Evolutionary conservation across 37 sponge, comb jelly and placozoan species (phyloP).

Genomic region (Bolinopsis microptera): DNA sequence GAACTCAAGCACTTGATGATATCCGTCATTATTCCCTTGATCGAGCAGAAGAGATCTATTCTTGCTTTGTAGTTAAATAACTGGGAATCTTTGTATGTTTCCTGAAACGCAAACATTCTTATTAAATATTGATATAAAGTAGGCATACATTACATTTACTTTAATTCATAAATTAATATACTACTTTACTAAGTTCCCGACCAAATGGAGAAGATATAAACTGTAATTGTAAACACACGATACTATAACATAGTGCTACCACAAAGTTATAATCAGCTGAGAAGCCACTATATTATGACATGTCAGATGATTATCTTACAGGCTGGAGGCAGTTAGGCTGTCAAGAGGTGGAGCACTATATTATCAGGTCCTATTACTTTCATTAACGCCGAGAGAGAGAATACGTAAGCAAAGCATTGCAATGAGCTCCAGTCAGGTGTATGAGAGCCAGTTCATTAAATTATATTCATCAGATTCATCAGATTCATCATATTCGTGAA

Average conservation of each 20-base stretch:
- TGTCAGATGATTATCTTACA: too few relatives aligned
- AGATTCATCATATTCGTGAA: background rate
- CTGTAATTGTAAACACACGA: too few relatives aligned
- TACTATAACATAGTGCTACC: too few relatives aligned
- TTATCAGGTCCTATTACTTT: background rate
- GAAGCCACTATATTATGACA: too few relatives aligned
- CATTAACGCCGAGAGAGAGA: background rate
- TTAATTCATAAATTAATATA: too few relatives aligned
- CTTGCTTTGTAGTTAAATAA: constrained; percentile 40
- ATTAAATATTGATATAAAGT: too few relatives aligned
- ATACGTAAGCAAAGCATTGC: background rate
- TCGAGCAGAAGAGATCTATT: constrained; percentile 51
- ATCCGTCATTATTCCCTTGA: constrained; percentile 51
- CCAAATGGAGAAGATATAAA: too few relatives aligned
- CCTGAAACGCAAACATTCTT: too few relatives aligned
- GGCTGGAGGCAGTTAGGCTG: background rate
- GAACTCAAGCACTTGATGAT: constrained; percentile 38
- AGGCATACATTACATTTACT: too few relatives aligned
- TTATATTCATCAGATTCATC: background rate
- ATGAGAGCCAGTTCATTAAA: background rate
- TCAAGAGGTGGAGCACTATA: too few relatives aligned
- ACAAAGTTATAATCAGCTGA: too few relatives aligned
- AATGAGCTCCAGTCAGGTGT: background rate
- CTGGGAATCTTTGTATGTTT: constrained; percentile 27
- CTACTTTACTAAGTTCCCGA: too few relatives aligned